Conservation (phyloP, 1,140 invertebrate genomes). For the Zophobas atratus region DNA sequence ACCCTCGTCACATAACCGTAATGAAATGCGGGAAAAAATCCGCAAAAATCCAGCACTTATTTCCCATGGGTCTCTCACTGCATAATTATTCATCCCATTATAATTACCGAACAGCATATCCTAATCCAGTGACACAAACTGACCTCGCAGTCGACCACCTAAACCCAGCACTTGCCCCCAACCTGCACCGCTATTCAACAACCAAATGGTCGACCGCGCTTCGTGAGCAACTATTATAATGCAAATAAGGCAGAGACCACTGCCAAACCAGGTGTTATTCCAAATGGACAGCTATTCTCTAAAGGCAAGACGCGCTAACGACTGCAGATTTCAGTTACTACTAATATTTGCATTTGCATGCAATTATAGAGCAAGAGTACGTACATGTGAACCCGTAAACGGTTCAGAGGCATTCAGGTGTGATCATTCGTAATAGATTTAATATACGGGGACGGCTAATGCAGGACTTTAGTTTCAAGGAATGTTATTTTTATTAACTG, state of each 20-base stretch:
- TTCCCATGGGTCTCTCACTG: conserved; percentile 49
- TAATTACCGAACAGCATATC: conserved; percentile 54
- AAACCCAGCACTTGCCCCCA: not conserved
- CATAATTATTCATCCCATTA: conserved; percentile 57
- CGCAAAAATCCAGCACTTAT: conserved; percentile 27
- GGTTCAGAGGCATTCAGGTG: no score
- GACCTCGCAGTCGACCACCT: conserved; percentile 50
- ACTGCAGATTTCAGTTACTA: conserved; percentile 56
- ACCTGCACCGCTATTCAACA: not conserved
- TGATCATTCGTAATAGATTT: no score
- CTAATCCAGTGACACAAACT: conserved; percentile 54
- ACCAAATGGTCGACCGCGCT: conserved; percentile 32
- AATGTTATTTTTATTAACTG: no score
- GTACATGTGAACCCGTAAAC: conserved; percentile 41
- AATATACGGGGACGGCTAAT: no score
- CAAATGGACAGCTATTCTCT: conserved; percentile 59
- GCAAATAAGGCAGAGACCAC: conserved; percentile 57
- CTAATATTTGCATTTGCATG: conserved; percentile 57
- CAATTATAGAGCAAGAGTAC: conserved; percentile 52
- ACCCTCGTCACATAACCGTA: not conserved
- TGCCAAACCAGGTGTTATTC: conserved; percentile 58
- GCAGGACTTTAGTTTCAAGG: no score
- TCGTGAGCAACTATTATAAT: conserved; percentile 54
- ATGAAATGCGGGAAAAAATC: conserved; percentile 10
- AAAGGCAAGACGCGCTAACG: conserved; percentile 57